A percentile compares a stretch with the other conserved stretches of the same genome.
These are phyloP conservation scores for Synaphobranchus kaupii DNA, from an alignment of 2,797 vertebrate species.

Conservation along the genomic window DNA sequence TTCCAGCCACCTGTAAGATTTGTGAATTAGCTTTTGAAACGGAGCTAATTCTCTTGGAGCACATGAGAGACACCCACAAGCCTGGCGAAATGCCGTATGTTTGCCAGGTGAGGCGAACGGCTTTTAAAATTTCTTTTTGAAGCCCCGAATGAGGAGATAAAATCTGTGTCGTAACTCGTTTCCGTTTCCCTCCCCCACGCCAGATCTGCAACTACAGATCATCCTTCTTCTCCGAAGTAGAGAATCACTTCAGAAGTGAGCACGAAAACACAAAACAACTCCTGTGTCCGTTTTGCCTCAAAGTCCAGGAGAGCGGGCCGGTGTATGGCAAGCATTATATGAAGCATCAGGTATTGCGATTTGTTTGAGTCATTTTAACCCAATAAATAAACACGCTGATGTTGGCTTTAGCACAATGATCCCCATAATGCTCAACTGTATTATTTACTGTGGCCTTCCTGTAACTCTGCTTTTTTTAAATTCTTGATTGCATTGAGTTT, in stretches of 20 bases:
- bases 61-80: constrained; percentile 98
- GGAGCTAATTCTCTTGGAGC: constrained; percentile 93
- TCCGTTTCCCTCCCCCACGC: neutral
- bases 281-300: constrained; percentile 95
- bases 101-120: constrained; percentile 84
- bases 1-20: constrained; percentile 93
- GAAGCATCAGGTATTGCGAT: constrained; percentile 84
- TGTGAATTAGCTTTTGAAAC: constrained; percentile 96
- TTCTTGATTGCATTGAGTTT: constrained; percentile 7
- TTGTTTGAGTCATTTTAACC: neutral
- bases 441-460: neutral
- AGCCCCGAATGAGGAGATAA: neutral
- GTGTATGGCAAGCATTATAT: constrained; percentile 96
- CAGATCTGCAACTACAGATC: constrained; percentile 94
- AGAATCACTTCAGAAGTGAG: constrained; percentile 87
- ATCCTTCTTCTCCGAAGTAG: constrained; percentile 92
- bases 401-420: neutral
- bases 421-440: neutral
- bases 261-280: constrained; percentile 95
- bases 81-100: constrained; percentile 98
- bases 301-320: constrained; percentile 88
- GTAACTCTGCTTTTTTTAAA: neutral
- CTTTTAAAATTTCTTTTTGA: neutral
- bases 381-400: neutral
- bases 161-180: neutral